Base-by-base conservation (phyloP, 2,797 vertebrate species). In the Natrix natrix region DNA sequence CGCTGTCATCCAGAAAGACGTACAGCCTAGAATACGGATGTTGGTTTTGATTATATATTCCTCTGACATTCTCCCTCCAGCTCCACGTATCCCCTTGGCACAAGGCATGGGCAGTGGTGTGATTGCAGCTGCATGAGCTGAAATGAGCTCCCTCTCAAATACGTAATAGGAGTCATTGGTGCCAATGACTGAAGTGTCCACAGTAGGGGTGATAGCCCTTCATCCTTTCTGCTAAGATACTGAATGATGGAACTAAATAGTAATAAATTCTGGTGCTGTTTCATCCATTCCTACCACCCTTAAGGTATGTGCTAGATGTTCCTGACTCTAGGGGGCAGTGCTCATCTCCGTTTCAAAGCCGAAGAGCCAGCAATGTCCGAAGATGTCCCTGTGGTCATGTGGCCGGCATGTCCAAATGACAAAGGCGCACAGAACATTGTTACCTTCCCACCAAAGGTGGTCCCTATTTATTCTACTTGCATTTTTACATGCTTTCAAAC, bases 221-320 rank as follows among this genome's bases (percentile, higher is more conserved):
- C 61, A 17, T 17, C 56, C 56, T 3, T 20, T 32, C 63, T 43
- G 32, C 17, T 24, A 57, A 28, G 86, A 43, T 28, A 16, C 48
- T 55, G 52, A 52, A n/a, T 87, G 56, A 69, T 5, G 20, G 43
- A 74, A 54, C 17, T 37, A n/a, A 74, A 74, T 14, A 37, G 37
- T 37, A 69, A 13, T 59, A 52, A 43, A 22, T 43, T 14, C n/a
- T 43, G 0, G 0, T 24, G 48, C 28, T 59, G 17, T 43, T 74
- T 89, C 54, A 0, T 0, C 48, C 54, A 52, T 32, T 63, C 12
- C 52, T 93, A 13, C 86, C 32, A 91, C 12, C 63, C 0, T 0
- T 60, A 52, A 52, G 48, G 6, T 52, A 52, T 52, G 5, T 52
- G 48, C 48, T 52, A 52, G 48, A 7, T 52, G 0, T 52, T 52